Evolutionary conservation across 2,888 invertebrate genomes (phyloP).

Genomic region (Dorcus hopei): DNA sequence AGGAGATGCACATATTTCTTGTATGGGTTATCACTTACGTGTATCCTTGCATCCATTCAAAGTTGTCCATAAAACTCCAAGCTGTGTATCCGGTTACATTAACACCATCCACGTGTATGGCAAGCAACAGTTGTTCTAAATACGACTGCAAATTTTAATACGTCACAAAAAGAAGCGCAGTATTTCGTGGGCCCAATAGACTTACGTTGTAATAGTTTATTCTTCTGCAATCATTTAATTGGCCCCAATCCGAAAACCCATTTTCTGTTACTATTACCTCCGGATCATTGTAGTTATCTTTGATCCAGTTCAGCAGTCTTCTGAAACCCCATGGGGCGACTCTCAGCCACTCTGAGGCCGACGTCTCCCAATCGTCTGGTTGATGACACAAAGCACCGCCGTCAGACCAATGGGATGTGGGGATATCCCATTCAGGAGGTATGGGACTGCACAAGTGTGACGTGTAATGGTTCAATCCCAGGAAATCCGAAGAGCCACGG

Average conservation of each 20-base stretch:
- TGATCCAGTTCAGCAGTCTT: conserved; percentile 52
- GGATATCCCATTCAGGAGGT: conserved; percentile 30
- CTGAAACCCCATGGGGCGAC: conserved; percentile 58
- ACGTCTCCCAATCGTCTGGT: conserved; percentile 53
- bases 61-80: conserved; percentile 63
- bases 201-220: conserved; percentile 23
- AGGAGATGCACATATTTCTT: too few species aligned
- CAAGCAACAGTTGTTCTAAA: conserved; percentile 28
- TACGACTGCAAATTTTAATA: conserved; percentile 25
- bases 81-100: conserved; percentile 56
- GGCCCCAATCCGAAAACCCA: conserved; percentile 50
- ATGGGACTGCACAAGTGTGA: conserved; percentile 36
- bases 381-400: conserved; percentile 42
- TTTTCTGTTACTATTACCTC: conserved; percentile 55
- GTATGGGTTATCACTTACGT: conserved; percentile 36
- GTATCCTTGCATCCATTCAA: conserved; percentile 59
- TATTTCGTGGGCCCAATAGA: too few species aligned
- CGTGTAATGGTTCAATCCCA: conserved; percentile 75
- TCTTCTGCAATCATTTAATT: conserved; percentile 38
- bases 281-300: conserved; percentile 35
- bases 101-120: conserved; percentile 45
- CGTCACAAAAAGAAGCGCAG: neutral
- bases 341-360: conserved; percentile 46
- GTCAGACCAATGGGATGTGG: conserved; percentile 47
- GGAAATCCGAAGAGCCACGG: conserved; percentile 64